phyloP scores from a whole-genome alignment of 2,888 invertebrate genomes.

The Leptopilina myrica region DNA sequence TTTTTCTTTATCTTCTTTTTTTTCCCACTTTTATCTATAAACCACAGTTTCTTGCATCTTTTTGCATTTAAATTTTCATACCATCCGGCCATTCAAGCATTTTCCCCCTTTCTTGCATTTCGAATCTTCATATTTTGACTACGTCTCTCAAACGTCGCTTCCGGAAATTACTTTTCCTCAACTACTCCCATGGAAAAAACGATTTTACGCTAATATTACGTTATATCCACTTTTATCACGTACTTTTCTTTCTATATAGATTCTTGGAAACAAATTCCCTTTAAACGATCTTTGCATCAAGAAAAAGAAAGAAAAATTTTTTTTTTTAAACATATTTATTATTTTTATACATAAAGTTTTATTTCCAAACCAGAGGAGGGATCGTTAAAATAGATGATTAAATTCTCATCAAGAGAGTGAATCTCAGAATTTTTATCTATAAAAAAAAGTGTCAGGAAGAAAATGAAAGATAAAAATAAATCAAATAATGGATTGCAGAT shows the following conservation, averaged over 20 bases:
- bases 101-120: slow-evolving; percentile 17
- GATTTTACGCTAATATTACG: slow-evolving; percentile 26
- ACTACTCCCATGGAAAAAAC: slow-evolving; percentile 6
- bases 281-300: background rate
- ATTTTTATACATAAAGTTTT: background rate
- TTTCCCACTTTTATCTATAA: too few species aligned
- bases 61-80: slow-evolving; percentile 25
- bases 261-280: background rate
- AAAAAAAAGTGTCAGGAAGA: background rate
- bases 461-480: slow-evolving; percentile 1
- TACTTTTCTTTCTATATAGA: background rate
- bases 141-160: background rate
- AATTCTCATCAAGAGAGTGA: background rate
- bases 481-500: too few species aligned
- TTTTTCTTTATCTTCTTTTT: too few species aligned
- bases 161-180: slow-evolving; percentile 33
- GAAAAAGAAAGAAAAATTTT: too few species aligned
- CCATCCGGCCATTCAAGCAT: slow-evolving; percentile 12
- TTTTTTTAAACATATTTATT: too few species aligned
- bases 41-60: slow-evolving; percentile 18
- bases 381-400: background rate
- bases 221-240: background rate
- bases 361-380: background rate
- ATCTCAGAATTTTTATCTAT: background rate
- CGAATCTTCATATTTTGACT: slow-evolving; percentile 32